Evolutionary conservation across 2,888 invertebrate genomes (phyloP).

Genomic region (Caenorhabditis sp.): DNA sequence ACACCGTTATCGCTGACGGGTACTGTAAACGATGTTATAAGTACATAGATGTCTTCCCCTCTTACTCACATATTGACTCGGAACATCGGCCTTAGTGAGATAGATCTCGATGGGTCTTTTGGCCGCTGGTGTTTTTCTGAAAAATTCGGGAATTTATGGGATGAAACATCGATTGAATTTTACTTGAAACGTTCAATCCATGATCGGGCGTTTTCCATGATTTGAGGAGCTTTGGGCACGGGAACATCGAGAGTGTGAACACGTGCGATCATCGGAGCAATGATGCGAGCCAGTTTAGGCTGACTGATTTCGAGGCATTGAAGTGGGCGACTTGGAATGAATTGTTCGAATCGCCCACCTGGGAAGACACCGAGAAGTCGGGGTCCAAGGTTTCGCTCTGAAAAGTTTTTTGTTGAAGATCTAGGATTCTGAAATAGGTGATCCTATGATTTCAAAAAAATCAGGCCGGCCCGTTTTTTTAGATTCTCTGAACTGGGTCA

Average conservation of each 20-base stretch:
- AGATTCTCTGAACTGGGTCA: no score
- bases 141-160: constrained; percentile 11
- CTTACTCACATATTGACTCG: constrained; percentile 37
- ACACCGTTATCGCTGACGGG: constrained; percentile 44
- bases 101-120: constrained; percentile 43
- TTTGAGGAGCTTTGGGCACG: constrained; percentile 89
- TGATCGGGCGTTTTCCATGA: constrained; percentile 87
- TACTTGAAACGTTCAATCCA: constrained; percentile 45
- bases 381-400: constrained; percentile 82
- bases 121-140: constrained; percentile 38
- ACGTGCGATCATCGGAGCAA: constrained; percentile 90
- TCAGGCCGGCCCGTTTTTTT: no score
- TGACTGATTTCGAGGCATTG: constrained; percentile 82
- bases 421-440: no score
- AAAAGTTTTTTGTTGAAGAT: background rate
- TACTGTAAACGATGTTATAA: constrained; percentile 50
- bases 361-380: constrained; percentile 93
- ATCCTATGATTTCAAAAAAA: no score
- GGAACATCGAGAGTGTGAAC: constrained; percentile 89
- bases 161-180: background rate
- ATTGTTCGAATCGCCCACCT: constrained; percentile 78
- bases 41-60: no score
- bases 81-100: constrained; percentile 44
- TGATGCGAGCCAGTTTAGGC: constrained; percentile 78
- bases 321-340: constrained; percentile 82